Percentiles rank a stretch among this genome's conserved stretches.
These are phyloP conservation scores for Campylorhamphus procurvoides DNA, from an alignment of 2,113 vertebrate species.

Conservation along the genomic window DNA sequence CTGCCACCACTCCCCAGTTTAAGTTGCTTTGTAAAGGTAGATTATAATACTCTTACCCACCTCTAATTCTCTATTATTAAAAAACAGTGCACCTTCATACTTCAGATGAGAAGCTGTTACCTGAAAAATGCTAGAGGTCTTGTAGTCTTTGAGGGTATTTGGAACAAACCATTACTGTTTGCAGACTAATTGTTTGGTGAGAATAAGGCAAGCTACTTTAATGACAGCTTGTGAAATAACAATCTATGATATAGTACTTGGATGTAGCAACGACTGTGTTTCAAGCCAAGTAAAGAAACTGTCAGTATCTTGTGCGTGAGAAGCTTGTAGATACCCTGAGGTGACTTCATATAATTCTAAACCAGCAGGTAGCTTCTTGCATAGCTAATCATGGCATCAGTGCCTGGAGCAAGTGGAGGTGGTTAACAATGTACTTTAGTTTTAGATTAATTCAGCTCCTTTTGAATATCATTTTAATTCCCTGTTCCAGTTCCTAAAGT, in stretches of 20 bases:
- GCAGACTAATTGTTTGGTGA: conserved; percentile 73
- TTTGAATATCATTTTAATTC: conserved; percentile 80
- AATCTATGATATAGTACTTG: conserved; percentile 77
- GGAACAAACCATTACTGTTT: conserved; percentile 75
- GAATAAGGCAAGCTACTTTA: conserved; percentile 71
- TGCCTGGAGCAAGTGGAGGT: conserved; percentile 79
- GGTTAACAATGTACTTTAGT: conserved; percentile 78
- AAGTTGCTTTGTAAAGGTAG: conserved; percentile 43
- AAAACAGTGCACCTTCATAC: neutral
- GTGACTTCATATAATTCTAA: conserved; percentile 82
- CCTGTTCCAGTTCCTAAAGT: conserved; percentile 66
- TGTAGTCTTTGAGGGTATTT: conserved; percentile 63
- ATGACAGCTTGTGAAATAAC: conserved; percentile 81
- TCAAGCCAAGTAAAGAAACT: conserved; percentile 77
- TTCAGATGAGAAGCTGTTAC: conserved; percentile 43
- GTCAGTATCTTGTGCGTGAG: conserved; percentile 82
- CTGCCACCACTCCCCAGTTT: conserved; percentile 11
- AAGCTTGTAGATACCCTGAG: conserved; percentile 82
- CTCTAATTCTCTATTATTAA: conserved; percentile 12
- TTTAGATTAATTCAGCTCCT: conserved; percentile 78
- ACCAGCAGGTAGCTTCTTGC: conserved; percentile 87
- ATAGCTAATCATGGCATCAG: conserved; percentile 83
- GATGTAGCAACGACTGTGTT: conserved; percentile 76
- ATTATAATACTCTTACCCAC: neutral
- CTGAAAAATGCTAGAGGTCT: conserved; percentile 47